phyloP scores from a whole-genome alignment of 2,888 invertebrate genomes.

The Microplitis manilae region DNA sequence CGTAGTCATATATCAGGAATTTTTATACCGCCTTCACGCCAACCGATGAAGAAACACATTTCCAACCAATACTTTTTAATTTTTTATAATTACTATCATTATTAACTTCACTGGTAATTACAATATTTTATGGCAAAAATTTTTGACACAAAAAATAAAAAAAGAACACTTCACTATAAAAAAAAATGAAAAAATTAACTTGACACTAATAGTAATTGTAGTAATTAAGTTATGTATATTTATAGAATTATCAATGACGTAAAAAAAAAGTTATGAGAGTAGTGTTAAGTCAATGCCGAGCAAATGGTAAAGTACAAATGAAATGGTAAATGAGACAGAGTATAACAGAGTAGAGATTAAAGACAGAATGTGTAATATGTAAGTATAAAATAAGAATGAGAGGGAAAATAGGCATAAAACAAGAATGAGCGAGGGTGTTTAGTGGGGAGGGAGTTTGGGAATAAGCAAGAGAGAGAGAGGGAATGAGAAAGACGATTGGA shows the following conservation, averaged over 20 bases:
- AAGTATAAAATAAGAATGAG: background rate
- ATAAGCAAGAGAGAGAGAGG: constrained; percentile 41
- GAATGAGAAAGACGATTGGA: constrained; percentile 41
- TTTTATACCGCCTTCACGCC: constrained; percentile 67
- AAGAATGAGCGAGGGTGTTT: background rate
- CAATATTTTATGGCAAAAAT: background rate
- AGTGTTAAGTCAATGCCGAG: constrained; percentile 5
- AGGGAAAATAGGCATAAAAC: background rate
- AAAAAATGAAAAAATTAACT: constrained; percentile 22
- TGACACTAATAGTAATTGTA: background rate
- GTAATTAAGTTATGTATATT: background rate
- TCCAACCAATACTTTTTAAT: constrained; percentile 45
- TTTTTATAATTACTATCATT: background rate
- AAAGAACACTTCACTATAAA: background rate
- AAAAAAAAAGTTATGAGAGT: background rate
- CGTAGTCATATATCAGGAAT: constrained; percentile 64
- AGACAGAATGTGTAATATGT: background rate
- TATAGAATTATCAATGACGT: background rate
- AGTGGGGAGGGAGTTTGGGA: constrained; percentile 26
- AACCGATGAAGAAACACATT: constrained; percentile 67
- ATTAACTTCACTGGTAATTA: background rate
- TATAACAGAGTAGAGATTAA: background rate
- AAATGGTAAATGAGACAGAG: background rate
- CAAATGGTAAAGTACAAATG: background rate
- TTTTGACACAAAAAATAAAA: background rate